Percentiles rank a stretch among this genome's conserved stretches.
Evolutionary conservation across 2,797 vertebrate species (phyloP).

Genomic region (Anas bahamensis): DNA sequence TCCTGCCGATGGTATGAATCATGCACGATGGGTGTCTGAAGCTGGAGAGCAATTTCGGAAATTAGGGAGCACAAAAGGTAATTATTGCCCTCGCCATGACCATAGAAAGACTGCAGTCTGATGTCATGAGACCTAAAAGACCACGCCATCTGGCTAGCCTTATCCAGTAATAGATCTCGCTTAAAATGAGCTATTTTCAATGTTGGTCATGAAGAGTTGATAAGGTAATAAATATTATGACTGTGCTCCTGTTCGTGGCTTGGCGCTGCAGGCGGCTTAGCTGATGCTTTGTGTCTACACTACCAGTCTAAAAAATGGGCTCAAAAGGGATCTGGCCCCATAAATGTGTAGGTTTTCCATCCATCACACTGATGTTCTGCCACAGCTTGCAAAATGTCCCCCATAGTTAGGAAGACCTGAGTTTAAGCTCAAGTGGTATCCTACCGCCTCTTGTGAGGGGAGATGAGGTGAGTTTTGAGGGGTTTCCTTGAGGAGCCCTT

Average conservation of each 20-base stretch:
- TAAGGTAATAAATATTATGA: neutral
- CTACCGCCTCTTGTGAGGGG: neutral
- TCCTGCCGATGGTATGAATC: neutral
- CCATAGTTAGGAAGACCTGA: neutral
- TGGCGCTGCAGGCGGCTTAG: neutral
- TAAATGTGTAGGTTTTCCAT: neutral
- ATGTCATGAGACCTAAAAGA: neutral
- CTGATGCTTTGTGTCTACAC: neutral
- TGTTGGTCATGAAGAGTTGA: too few species aligned
- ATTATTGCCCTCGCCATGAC: rapidly evolving
- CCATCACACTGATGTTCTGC: neutral
- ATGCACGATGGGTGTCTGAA: neutral
- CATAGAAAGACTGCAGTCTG: rapidly evolving
- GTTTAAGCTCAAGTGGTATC: neutral
- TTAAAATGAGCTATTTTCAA: neutral
- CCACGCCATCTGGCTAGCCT: neutral
- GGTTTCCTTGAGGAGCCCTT: neutral
- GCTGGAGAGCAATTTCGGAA: neutral
- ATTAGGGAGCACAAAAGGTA: neutral
- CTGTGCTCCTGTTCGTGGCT: neutral
- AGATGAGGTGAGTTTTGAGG: too few species aligned
- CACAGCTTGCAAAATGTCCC: neutral
- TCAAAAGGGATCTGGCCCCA: neutral
- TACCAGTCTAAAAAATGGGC: neutral
- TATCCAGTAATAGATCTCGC: neutral